phyloP scores from a whole-genome alignment of 1,140 invertebrate genomes.

The Drosophila athabasca region DNA sequence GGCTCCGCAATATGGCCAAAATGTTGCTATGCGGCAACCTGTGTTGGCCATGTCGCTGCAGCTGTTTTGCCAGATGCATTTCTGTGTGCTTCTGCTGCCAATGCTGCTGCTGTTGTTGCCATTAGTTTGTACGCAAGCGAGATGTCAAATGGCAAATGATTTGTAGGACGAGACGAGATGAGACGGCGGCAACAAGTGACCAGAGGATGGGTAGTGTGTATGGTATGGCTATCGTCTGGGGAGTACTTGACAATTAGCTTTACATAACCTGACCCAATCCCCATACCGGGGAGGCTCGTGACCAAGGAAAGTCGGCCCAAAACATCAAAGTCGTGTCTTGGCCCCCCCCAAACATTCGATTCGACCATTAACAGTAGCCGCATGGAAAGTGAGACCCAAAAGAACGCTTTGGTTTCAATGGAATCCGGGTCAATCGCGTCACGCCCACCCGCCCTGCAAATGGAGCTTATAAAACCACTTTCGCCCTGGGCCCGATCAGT shows the following conservation, averaged over 20 bases:
- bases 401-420: constrained; percentile 8
- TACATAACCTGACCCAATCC: constrained; percentile 65
- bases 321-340: constrained; percentile 57
- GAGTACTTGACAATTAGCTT: constrained; percentile 63
- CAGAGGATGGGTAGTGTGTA: constrained; percentile 24
- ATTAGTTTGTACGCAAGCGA: constrained; percentile 70
- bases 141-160: constrained; percentile 76
- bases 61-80: no score
- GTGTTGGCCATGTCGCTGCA: no score
- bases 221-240: constrained; percentile 28
- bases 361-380: no score
- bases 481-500: constrained; percentile 20
- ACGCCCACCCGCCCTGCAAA: background rate
- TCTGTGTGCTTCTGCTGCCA: no score
- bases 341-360: no score
- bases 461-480: constrained; percentile 63
- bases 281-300: constrained; percentile 36
- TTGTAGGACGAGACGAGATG: constrained; percentile 45
- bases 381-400: constrained; percentile 42
- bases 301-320: constrained; percentile 61
- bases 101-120: constrained; percentile 47
- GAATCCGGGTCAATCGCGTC: constrained; percentile 43
- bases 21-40: constrained; percentile 38
- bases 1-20: constrained; percentile 62
- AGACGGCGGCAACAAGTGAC: constrained; percentile 24